Evolutionary conservation across 2,888 invertebrate genomes (phyloP).

Genomic region (Hirtodrosophila duncani): DNA sequence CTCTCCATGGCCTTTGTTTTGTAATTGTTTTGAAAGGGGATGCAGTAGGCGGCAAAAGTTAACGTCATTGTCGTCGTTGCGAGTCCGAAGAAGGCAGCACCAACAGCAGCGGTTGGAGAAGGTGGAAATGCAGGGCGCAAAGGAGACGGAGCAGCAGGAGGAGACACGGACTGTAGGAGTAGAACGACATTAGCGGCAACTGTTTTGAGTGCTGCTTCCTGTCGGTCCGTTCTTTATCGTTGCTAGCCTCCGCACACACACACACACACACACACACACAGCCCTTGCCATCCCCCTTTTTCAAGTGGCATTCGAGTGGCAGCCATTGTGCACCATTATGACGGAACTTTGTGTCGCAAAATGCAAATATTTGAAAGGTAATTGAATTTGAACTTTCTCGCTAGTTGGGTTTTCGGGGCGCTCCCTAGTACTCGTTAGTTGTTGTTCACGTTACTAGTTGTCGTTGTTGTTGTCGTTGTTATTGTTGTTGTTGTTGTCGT

Average conservation of each 20-base stretch:
- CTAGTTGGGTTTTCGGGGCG: slow-evolving; percentile 22
- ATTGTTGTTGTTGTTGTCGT: neutral
- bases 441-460: slow-evolving; percentile 7
- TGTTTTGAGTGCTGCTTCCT: slow-evolving; percentile 72
- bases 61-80: slow-evolving; percentile 60
- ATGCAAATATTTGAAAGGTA: slow-evolving; percentile 74
- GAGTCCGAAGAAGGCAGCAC: slow-evolving; percentile 8
- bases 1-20: slow-evolving; percentile 59
- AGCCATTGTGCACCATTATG: slow-evolving; percentile 74
- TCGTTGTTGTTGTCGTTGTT: neutral
- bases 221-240: slow-evolving; percentile 68
- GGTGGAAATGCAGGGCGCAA: no score
- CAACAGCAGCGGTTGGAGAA: slow-evolving; percentile 1
- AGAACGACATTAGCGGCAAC: slow-evolving; percentile 69
- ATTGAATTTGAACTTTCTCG: slow-evolving; percentile 72
- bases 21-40: slow-evolving; percentile 63
- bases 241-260: neutral
- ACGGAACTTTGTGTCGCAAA: slow-evolving; percentile 73
- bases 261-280: neutral
- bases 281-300: slow-evolving; percentile 27
- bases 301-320: slow-evolving; percentile 73
- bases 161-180: slow-evolving; percentile 49
- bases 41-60: slow-evolving; percentile 66
- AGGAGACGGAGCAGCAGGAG: slow-evolving; percentile 33
- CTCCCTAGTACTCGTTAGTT: slow-evolving; percentile 19